These are phyloP conservation scores for Microplitis manilae DNA, from an alignment of 2,888 invertebrate species.

Conservation along the genomic window DNA sequence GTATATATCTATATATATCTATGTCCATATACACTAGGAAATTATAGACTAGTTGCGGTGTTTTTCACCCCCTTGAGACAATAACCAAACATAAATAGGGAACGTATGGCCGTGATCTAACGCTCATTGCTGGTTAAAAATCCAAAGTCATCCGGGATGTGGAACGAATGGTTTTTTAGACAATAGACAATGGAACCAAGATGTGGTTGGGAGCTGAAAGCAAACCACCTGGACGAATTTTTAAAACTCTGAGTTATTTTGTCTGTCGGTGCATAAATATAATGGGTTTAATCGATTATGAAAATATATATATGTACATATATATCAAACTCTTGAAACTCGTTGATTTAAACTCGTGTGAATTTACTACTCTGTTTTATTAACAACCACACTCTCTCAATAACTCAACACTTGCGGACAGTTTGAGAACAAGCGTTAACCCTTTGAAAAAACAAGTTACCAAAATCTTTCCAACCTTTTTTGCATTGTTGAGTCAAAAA, in stretches of 20 bases:
- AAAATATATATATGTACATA: slow-evolving; percentile 11
- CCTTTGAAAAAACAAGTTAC: background rate
- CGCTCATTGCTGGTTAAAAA: background rate
- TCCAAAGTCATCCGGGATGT: slow-evolving; percentile 25
- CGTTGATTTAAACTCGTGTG: background rate
- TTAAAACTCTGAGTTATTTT: background rate
- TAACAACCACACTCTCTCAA: background rate
- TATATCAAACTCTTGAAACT: background rate
- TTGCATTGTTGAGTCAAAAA: no score
- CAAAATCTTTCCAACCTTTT: no score
- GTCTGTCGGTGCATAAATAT: slow-evolving; percentile 15
- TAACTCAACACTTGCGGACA: background rate
- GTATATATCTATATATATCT: no score
- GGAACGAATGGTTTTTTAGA: slow-evolving; percentile 29
- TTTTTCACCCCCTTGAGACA: slow-evolving; percentile 6
- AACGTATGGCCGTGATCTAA: background rate
- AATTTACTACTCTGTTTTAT: background rate
- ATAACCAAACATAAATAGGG: background rate
- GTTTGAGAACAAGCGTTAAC: background rate
- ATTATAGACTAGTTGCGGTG: background rate
- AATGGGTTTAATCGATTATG: slow-evolving; percentile 33
- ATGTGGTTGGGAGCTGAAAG: slow-evolving; percentile 17
- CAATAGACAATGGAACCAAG: slow-evolving; percentile 27
- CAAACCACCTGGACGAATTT: slow-evolving; percentile 32
- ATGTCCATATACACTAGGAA: background rate